Conservation (phyloP, 2,113 vertebrate species). For the Orientallactaga bullata region DNA sequence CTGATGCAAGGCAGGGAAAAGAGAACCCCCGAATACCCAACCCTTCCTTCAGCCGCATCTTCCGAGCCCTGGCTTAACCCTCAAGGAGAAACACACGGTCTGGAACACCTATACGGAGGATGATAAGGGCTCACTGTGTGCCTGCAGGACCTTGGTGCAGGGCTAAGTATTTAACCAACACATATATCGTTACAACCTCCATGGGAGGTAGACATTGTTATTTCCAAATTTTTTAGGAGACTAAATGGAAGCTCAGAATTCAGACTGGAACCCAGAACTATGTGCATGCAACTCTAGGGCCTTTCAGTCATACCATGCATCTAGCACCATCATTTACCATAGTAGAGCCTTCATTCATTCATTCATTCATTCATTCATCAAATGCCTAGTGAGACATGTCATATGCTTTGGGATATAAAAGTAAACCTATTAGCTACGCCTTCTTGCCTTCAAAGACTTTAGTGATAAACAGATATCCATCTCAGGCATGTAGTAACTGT, state of each 20-base stretch:
- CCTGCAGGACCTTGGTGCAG: neutral
- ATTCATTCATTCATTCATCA: neutral
- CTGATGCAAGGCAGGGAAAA: neutral
- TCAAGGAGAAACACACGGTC: neutral
- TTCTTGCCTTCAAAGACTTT: constrained; percentile 20
- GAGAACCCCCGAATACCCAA: neutral
- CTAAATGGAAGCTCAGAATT: neutral
- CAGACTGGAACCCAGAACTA: neutral
- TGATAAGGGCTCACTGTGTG: neutral
- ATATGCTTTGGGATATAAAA: neutral
- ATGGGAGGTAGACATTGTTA: neutral
- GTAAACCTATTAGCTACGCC: neutral
- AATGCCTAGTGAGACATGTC: neutral
- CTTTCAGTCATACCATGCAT: neutral
- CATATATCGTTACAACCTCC: neutral
- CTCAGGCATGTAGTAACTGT: neutral
- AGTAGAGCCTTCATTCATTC: constrained; percentile 10
- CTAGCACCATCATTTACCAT: neutral
- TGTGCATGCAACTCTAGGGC: neutral
- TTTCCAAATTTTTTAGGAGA: constrained; percentile 24
- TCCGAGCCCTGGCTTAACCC: constrained; percentile 31
- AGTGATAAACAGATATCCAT: neutral
- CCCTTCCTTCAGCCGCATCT: neutral
- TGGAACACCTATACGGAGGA: constrained; percentile 5
- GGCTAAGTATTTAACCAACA: neutral